Conservation (phyloP, 2,113 vertebrate species). For the Platycercus adscitus region DNA sequence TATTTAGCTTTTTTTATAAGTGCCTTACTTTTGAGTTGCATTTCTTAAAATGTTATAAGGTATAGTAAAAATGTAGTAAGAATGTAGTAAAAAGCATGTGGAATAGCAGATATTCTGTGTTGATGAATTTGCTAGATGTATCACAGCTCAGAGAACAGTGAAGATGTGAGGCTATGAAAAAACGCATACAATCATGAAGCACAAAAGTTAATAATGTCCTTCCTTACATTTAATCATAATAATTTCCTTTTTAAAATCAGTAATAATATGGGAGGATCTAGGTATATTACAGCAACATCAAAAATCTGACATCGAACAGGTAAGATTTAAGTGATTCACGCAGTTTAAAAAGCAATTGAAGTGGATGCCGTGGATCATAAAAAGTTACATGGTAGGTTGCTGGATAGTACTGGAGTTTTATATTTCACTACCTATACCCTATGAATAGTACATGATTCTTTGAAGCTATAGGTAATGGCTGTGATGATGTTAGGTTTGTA, state of each 20-base stretch:
- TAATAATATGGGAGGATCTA: background rate
- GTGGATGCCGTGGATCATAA: background rate
- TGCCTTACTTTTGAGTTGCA: background rate
- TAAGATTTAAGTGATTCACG: background rate
- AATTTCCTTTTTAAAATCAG: too few species aligned
- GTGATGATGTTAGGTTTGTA: background rate
- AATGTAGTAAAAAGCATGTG: background rate
- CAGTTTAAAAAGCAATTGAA: background rate
- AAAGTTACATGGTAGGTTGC: background rate
- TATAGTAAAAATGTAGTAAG: slow-evolving; percentile 16
- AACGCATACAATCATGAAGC: background rate
- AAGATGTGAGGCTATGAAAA: background rate
- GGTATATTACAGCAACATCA: background rate
- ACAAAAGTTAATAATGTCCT: background rate
- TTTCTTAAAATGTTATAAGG: slow-evolving; percentile 1
- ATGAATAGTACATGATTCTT: background rate
- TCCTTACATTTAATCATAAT: too few species aligned
- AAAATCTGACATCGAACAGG: background rate
- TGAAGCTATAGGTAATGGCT: background rate
- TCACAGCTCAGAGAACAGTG: background rate
- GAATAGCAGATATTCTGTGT: background rate
- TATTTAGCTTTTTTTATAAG: background rate
- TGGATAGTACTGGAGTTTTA: background rate
- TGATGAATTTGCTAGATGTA: background rate
- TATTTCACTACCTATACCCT: background rate